Evolutionary conservation across 2,888 invertebrate species (phyloP).

Genomic region (Drosophila anomelani): DNA sequence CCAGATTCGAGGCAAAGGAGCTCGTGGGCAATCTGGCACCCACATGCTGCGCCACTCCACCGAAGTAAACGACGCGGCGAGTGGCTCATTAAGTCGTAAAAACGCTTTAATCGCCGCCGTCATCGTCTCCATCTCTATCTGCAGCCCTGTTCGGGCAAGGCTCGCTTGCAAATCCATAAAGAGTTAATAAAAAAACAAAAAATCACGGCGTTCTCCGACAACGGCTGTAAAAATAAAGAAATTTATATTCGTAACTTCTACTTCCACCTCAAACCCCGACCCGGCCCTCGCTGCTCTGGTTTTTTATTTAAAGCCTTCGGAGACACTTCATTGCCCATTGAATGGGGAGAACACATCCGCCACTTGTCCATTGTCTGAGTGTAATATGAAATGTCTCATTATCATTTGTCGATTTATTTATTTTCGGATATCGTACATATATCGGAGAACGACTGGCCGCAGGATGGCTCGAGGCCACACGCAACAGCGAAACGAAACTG

Average conservation of each 20-base stretch:
- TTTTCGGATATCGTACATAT: constrained; percentile 12
- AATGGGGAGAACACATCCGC: constrained; percentile 24
- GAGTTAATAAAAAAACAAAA: constrained; percentile 76
- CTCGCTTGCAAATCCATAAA: constrained; percentile 76
- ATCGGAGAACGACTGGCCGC: neutral
- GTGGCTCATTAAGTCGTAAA: constrained; percentile 81
- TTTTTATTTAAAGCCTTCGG: constrained; percentile 59
- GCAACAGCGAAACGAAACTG: constrained; percentile 33
- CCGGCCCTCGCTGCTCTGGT: constrained; percentile 47
- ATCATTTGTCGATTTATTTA: constrained; percentile 70
- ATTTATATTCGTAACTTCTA: constrained; percentile 71
- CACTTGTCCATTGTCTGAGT: constrained; percentile 49
- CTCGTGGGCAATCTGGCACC: constrained; percentile 72
- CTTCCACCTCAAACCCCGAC: constrained; percentile 50
- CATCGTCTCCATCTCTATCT: constrained; percentile 9
- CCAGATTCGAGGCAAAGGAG: constrained; percentile 39
- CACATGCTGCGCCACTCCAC: constrained; percentile 59
- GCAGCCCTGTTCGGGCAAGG: constrained; percentile 17
- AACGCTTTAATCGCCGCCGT: constrained; percentile 69
- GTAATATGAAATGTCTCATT: constrained; percentile 70
- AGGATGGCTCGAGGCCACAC: constrained; percentile 41
- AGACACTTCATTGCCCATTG: constrained; percentile 62
- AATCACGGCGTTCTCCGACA: constrained; percentile 68
- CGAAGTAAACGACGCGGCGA: constrained; percentile 55
- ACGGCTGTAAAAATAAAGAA: constrained; percentile 69